phyloP scores from a whole-genome alignment of 2,888 invertebrate genomes.

The Hyalella azteca region DNA sequence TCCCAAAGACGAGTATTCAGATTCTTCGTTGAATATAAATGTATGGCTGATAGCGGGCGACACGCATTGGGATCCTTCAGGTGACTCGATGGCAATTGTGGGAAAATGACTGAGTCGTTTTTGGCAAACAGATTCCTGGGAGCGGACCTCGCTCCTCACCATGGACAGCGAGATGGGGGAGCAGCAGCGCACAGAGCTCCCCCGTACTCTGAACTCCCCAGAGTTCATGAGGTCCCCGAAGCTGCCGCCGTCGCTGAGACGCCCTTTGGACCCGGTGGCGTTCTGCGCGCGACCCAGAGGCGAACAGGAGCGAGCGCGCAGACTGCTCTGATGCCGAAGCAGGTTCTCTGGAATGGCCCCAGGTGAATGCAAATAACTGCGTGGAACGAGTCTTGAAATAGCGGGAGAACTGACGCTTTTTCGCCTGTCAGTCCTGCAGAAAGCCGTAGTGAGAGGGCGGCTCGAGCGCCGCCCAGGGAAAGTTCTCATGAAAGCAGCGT shows the following conservation, averaged over 20 bases:
- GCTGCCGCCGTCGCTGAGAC: conserved; percentile 66
- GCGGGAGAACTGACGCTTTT: conserved; percentile 54
- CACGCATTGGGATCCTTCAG: conserved; percentile 27
- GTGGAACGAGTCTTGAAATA: conserved; percentile 38
- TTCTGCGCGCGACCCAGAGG: conserved; percentile 4
- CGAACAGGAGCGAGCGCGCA: conserved; percentile 39
- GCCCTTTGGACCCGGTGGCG: conserved; percentile 1
- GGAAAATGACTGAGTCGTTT: conserved; percentile 7
- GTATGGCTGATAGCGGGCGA: conserved; percentile 9
- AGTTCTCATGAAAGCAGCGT: not conserved
- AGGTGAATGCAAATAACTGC: conserved; percentile 42
- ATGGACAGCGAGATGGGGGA: conserved; percentile 57
- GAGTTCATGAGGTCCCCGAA: conserved; percentile 80
- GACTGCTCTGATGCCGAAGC: conserved; percentile 32
- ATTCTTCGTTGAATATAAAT: not conserved
- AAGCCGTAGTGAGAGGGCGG: not conserved
- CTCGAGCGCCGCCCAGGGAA: not conserved
- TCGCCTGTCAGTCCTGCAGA: conserved; percentile 38
- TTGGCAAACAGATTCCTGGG: not conserved
- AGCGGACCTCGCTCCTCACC: conserved; percentile 39
- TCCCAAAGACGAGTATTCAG: not conserved
- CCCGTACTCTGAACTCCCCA: conserved; percentile 45
- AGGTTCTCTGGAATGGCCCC: conserved; percentile 43
- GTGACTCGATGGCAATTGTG: conserved; percentile 20
- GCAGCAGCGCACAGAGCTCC: conserved; percentile 46